These are phyloP conservation scores for Okapia johnstoni DNA, from an alignment of 2,113 vertebrate genomes.

Conservation along the genomic window DNA sequence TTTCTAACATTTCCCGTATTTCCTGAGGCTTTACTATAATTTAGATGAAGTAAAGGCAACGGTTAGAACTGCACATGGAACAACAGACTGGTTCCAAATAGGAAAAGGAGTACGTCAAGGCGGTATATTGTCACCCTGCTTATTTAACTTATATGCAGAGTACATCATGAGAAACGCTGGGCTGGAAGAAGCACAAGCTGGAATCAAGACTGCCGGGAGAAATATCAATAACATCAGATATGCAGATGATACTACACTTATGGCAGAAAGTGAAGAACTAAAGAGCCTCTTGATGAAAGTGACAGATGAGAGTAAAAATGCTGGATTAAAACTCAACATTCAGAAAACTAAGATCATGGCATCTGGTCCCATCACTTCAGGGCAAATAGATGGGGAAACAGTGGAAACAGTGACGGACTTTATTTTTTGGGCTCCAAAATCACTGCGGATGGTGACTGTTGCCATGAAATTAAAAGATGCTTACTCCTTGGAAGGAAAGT, in stretches of 20 bases:
- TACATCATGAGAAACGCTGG: not conserved
- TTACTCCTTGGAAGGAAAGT: not conserved
- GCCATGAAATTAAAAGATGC: not conserved
- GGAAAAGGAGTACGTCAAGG: not conserved
- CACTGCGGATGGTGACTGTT: not conserved
- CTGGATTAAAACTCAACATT: too few relatives aligned
- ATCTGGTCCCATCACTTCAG: not conserved
- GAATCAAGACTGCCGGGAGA: not conserved
- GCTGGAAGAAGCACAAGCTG: not conserved
- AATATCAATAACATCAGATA: not conserved
- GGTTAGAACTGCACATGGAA: not conserved
- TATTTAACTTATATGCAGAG: not conserved
- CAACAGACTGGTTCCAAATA: not conserved
- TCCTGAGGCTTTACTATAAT: not conserved
- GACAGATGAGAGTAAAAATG: too few relatives aligned
- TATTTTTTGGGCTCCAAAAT: not conserved
- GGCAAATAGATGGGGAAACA: not conserved
- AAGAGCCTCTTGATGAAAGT: too few relatives aligned
- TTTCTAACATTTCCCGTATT: not conserved
- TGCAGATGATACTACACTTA: too few relatives aligned
- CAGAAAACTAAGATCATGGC: too few relatives aligned
- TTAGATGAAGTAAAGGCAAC: not conserved
- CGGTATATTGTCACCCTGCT: not conserved
- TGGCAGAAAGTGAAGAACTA: too few relatives aligned
- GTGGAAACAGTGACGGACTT: not conserved